These are phyloP conservation scores for Hycleus cichorii DNA, from an alignment of 1,140 invertebrate genomes.

Conservation along the genomic window DNA sequence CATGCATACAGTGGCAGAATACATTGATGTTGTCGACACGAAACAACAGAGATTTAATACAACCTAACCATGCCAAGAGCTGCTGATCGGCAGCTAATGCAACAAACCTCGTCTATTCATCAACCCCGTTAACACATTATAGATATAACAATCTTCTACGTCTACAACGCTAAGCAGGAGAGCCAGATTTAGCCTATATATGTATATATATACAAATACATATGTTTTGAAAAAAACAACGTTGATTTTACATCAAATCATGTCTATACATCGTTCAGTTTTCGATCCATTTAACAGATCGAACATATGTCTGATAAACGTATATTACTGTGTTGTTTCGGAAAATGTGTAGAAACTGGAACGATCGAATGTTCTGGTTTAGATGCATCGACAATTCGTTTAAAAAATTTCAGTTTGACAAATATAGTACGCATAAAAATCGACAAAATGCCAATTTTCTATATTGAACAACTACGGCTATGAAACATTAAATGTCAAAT, in stretches of 20 bases:
- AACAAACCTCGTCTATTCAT: conserved; percentile 14
- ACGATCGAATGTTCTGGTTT: not conserved
- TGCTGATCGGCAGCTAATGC: conserved; percentile 17
- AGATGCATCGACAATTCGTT: conserved; percentile 4
- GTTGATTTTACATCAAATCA: conserved; percentile 21
- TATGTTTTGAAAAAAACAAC: not conserved
- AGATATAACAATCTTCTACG: not conserved
- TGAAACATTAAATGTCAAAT: no score
- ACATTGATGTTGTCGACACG: conserved; percentile 22
- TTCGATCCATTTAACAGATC: conserved; percentile 26
- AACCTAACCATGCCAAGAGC: conserved; percentile 17
- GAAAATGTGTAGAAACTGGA: not conserved
- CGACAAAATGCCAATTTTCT: conserved; percentile 5
- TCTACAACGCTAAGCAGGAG: not conserved
- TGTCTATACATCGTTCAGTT: conserved; percentile 21
- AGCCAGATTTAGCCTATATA: not conserved
- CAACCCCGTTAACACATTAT: conserved; percentile 6
- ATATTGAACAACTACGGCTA: no score
- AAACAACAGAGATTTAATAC: conserved; percentile 15
- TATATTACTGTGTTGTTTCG: not conserved
- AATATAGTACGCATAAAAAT: conserved; percentile 31
- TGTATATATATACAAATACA: not conserved
- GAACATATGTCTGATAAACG: conserved; percentile 19
- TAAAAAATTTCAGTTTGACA: conserved; percentile 20
- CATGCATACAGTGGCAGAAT: conserved; percentile 24